Conservation (phyloP, 1,140 invertebrate species). For the Drosophila grimshawi region DNA sequence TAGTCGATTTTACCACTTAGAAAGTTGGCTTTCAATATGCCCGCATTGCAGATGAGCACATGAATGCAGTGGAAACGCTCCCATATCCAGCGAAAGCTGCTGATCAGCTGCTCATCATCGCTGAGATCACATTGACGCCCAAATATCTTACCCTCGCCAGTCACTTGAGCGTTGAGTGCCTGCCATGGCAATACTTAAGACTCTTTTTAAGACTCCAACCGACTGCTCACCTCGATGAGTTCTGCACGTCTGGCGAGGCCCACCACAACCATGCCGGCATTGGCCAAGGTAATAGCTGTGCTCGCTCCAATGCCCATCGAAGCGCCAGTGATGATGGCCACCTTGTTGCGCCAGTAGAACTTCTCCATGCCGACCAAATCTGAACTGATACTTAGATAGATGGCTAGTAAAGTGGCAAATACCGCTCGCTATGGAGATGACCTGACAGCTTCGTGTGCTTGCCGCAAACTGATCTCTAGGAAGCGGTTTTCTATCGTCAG, state of each 20-base stretch:
- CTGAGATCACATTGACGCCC: constrained; percentile 86
- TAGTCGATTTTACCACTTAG: constrained; percentile 56
- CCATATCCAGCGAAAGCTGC: constrained; percentile 85
- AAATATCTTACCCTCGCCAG: constrained; percentile 76
- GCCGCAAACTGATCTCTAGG: constrained; percentile 44
- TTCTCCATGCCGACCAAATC: constrained; percentile 84
- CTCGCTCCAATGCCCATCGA: constrained; percentile 88
- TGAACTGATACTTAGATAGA: not conserved
- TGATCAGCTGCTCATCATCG: constrained; percentile 86
- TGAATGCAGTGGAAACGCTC: constrained; percentile 66
- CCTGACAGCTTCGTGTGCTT: constrained; percentile 31
- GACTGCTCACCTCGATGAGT: constrained; percentile 84
- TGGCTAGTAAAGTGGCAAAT: not conserved
- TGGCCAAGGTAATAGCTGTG: constrained; percentile 84
- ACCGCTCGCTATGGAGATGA: constrained; percentile 30
- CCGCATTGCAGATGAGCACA: constrained; percentile 80
- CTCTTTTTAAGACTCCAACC: not conserved
- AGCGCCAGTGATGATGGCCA: constrained; percentile 88
- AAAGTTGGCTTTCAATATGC: constrained; percentile 78
- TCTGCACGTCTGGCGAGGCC: constrained; percentile 86
- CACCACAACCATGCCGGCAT: constrained; percentile 86
- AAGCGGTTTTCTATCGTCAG: constrained; percentile 34
- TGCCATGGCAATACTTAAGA: constrained; percentile 6
- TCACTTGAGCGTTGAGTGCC: constrained; percentile 63
- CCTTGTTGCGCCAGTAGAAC: constrained; percentile 86